Evolutionary conservation across 1,140 invertebrate genomes (phyloP).

Genomic region (Cydia fagiglandana): DNA sequence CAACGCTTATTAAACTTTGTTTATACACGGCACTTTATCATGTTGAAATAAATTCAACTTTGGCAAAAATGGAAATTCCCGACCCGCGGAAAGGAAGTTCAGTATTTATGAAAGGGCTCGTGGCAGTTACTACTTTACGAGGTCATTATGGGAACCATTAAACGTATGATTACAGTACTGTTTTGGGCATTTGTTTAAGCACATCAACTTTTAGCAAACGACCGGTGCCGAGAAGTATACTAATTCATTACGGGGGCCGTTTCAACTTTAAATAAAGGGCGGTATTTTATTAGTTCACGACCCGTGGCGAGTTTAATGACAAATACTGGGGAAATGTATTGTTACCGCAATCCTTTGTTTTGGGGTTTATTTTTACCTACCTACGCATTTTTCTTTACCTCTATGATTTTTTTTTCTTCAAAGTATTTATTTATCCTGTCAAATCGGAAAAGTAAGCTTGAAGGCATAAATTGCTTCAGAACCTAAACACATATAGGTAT

Average conservation of each 20-base stretch:
- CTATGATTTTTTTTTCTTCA: no score
- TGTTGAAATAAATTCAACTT: slow-evolving; percentile 46
- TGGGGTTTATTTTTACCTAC: not conserved
- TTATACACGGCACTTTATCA: slow-evolving; percentile 36
- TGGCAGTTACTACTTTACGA: slow-evolving; percentile 71
- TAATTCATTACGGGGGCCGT: slow-evolving; percentile 62
- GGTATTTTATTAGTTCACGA: slow-evolving; percentile 57
- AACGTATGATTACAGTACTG: slow-evolving; percentile 71
- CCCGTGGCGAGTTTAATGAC: not conserved
- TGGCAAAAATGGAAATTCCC: slow-evolving; percentile 51
- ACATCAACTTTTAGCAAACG: slow-evolving; percentile 73
- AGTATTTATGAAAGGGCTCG: slow-evolving; percentile 55
- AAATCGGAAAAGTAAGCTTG: no score
- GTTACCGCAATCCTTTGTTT: not conserved
- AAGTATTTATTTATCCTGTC: no score
- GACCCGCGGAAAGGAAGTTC: slow-evolving; percentile 40
- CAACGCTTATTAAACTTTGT: slow-evolving; percentile 30
- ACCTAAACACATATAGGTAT: no score
- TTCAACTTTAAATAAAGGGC: slow-evolving; percentile 54
- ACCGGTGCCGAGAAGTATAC: slow-evolving; percentile 66
- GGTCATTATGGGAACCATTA: slow-evolving; percentile 73
- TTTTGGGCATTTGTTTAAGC: slow-evolving; percentile 70
- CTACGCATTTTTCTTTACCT: not conserved
- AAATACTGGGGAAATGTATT: not conserved
- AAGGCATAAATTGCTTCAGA: no score